A percentile compares a stretch with the other conserved stretches of the same genome.
phyloP scores from a whole-genome alignment of 2,113 vertebrate genomes.

The Aphyosemion australe region DNA sequence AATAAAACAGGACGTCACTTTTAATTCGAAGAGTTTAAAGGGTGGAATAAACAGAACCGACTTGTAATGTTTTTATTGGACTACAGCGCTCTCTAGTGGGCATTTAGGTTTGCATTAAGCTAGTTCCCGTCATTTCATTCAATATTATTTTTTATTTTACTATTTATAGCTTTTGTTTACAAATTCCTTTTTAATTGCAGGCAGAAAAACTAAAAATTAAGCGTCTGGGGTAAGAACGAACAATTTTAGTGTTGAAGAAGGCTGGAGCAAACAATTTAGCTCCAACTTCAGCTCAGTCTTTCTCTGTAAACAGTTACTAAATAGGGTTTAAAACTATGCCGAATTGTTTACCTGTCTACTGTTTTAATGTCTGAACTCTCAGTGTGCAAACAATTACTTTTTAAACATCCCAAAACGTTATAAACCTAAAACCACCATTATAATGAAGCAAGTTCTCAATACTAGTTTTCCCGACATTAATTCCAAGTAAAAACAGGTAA shows the following conservation, averaged over 20 bases:
- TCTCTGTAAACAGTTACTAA: no score
- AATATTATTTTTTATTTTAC: neutral
- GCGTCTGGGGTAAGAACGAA: neutral
- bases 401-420: neutral
- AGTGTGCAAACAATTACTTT: neutral
- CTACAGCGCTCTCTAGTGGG: constrained; percentile 56
- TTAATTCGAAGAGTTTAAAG: no score
- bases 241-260: no score
- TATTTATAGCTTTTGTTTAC: neutral
- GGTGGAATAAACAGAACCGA: neutral
- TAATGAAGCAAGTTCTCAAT: neutral
- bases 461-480: neutral
- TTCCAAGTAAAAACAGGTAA: no score
- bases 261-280: no score
- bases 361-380: no score
- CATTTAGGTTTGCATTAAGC: neutral
- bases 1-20: neutral
- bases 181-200: no score
- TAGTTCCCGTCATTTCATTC: neutral
- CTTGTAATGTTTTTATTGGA: constrained; percentile 15
- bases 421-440: neutral
- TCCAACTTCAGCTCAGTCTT: no score
- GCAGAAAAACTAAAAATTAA: no score
- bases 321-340: neutral
- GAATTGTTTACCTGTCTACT: neutral